Evolutionary conservation across 2,797 vertebrate genomes (phyloP).

Genomic region (Sebastes ruberrimus): DNA sequence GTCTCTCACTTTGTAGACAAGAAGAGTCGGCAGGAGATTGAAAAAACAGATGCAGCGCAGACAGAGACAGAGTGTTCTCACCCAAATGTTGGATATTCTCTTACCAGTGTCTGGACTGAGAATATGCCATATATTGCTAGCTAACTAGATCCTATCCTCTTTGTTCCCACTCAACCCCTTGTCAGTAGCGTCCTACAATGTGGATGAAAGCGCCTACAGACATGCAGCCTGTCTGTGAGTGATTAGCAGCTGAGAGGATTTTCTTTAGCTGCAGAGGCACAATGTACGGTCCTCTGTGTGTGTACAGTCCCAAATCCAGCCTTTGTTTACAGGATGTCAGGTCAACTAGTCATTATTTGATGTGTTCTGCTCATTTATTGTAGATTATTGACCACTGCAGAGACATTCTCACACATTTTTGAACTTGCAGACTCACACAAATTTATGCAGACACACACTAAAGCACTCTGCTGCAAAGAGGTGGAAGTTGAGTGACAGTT

Average conservation of each 20-base stretch:
- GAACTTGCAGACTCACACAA: background rate
- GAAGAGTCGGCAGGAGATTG: constrained; percentile 43
- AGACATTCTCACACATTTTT: background rate
- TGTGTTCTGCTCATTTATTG: constrained; percentile 15
- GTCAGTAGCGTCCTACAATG: constrained; percentile 28
- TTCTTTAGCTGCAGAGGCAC: constrained; percentile 45
- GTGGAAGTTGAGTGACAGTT: constrained; percentile 63
- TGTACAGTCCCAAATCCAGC: constrained; percentile 1
- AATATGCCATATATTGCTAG: background rate
- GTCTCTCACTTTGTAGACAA: constrained; percentile 60
- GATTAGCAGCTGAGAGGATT: constrained; percentile 68
- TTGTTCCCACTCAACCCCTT: constrained; percentile 27
- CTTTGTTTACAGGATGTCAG: constrained; percentile 44
- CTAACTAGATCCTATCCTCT: constrained; percentile 29
- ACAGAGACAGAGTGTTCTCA: constrained; percentile 30
- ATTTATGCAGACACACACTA: background rate
- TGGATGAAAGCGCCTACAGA: constrained; percentile 45
- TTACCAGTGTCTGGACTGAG: constrained; percentile 8
- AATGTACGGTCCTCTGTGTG: constrained; percentile 20
- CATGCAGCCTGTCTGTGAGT: constrained; percentile 40
- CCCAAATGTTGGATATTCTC: constrained; percentile 9
- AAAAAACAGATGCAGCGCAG: background rate
- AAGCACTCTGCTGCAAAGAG: constrained; percentile 30
- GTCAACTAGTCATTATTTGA: constrained; percentile 32
- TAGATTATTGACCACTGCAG: background rate